Evolutionary conservation across 2,797 vertebrate species (phyloP).

Genomic region (Glyptemys insculpta): DNA sequence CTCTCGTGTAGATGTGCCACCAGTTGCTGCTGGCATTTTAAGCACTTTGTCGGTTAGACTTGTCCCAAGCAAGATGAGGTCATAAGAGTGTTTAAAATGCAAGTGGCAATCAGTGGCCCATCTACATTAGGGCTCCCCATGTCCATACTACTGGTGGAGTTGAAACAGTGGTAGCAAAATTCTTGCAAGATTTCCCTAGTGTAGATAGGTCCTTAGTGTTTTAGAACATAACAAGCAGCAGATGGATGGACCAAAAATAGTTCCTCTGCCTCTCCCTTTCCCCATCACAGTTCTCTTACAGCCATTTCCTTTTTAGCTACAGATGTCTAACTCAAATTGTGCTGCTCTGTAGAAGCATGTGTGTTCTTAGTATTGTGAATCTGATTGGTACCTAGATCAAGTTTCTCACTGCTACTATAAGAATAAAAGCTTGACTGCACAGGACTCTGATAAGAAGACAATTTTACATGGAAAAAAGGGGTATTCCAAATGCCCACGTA

Average conservation of each 20-base stretch:
- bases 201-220: constrained; percentile 14
- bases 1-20: not conserved
- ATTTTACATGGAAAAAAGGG: constrained; percentile 67
- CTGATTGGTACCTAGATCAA: constrained; percentile 69
- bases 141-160: constrained; percentile 4
- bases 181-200: constrained; percentile 38
- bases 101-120: not conserved
- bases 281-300: constrained; percentile 29
- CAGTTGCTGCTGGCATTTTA: not conserved
- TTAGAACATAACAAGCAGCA: constrained; percentile 66
- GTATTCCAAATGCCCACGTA: constrained; percentile 54
- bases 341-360: constrained; percentile 70
- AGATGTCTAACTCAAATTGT: constrained; percentile 75
- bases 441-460: constrained; percentile 65
- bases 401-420: constrained; percentile 67
- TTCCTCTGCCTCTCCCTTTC: constrained; percentile 41
- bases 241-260: constrained; percentile 60
- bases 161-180: constrained; percentile 52
- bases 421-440: constrained; percentile 69
- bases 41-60: not conserved
- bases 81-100: not conserved
- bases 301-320: constrained; percentile 2
- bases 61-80: not conserved
- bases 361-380: constrained; percentile 66
- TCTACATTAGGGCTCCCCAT: not conserved